These are phyloP conservation scores for Drosophila mercatorum DNA, from an alignment of 2,888 invertebrate species.

Conservation along the genomic window DNA sequence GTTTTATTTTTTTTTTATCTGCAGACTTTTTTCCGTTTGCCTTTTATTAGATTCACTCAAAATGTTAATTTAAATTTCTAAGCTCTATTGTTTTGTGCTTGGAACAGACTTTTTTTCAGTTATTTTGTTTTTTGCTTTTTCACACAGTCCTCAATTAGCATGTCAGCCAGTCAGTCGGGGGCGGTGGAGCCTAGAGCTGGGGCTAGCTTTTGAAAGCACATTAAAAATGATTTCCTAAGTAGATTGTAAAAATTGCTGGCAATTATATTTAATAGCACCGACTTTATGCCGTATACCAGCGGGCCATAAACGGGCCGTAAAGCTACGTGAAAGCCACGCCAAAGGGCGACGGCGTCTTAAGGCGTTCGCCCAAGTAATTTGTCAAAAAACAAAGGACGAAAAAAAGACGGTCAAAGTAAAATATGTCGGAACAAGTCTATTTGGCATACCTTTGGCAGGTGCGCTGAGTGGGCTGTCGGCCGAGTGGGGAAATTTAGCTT, in stretches of 20 bases:
- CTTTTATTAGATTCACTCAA: conserved; percentile 68
- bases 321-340: conserved; percentile 29
- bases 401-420: conserved; percentile 1
- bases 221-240: conserved; percentile 77
- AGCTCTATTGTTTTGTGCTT: conserved; percentile 63
- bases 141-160: conserved; percentile 62
- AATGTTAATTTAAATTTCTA: conserved; percentile 74
- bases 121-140: not conserved
- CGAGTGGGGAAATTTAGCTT: not conserved
- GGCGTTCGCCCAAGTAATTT: conserved; percentile 51
- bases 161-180: conserved; percentile 25
- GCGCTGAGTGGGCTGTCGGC: not conserved
- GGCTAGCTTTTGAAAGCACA: conserved; percentile 50
- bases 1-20: not conserved
- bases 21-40: conserved; percentile 14
- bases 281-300: conserved; percentile 56
- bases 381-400: conserved; percentile 25
- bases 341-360: conserved; percentile 22
- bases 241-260: conserved; percentile 75
- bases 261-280: conserved; percentile 73
- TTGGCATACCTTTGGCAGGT: not conserved
- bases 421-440: conserved; percentile 11
- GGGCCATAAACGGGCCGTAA: conserved; percentile 56
- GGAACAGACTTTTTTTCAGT: conserved; percentile 21
- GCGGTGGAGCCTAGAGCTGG: not conserved